Conservation (phyloP, 2,888 invertebrate genomes). For the Troides helena region DNA sequence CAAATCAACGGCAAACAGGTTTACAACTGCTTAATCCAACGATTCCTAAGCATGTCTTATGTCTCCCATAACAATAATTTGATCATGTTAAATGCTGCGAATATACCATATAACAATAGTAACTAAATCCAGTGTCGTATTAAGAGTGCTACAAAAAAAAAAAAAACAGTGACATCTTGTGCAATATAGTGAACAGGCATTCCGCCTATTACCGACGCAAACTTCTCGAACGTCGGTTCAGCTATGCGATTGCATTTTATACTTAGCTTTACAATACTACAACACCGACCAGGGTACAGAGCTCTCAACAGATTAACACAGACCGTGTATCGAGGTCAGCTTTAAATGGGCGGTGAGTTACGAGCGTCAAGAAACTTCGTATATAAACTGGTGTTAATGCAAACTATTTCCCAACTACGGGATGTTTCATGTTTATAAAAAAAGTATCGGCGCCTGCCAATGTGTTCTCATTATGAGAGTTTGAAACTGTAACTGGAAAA, state of each 20-base stretch:
- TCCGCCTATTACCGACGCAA: constrained; percentile 7
- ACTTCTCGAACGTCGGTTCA: constrained; percentile 11
- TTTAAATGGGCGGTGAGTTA: background rate
- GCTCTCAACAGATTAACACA: background rate
- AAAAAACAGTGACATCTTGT: no score
- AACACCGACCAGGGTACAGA: background rate
- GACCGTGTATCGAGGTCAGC: background rate
- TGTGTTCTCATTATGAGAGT: no score
- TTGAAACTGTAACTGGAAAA: no score
- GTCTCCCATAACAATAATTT: no score
- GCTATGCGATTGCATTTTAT: constrained; percentile 23
- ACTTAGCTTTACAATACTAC: constrained; percentile 10
- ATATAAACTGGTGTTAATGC: constrained; percentile 15
- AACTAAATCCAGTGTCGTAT: no score
- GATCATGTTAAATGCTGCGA: no score
- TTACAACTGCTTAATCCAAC: no score
- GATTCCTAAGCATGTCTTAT: no score
- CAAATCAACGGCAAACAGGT: no score
- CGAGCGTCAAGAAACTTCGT: constrained; percentile 3
- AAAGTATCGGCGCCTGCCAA: background rate
- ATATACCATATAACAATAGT: no score
- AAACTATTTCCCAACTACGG: constrained; percentile 20
- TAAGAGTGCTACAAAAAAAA: no score
- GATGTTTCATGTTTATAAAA: constrained; percentile 11
- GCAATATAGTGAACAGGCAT: constrained; percentile 1